Evolutionary conservation across 1,140 invertebrate species (phyloP).

Genomic region (Apis cerana): DNA sequence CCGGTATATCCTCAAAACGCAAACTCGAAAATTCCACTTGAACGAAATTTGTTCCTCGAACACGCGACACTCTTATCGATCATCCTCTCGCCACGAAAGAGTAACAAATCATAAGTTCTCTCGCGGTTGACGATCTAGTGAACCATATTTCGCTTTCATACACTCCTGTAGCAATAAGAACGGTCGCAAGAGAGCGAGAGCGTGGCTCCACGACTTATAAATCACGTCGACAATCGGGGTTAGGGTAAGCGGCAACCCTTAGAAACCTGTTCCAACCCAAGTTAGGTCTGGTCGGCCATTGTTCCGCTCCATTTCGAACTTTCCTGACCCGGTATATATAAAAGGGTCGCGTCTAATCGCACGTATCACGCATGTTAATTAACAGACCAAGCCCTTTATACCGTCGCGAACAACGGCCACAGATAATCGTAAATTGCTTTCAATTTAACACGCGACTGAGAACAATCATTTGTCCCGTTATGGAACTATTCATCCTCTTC

Average conservation of each 20-base stretch:
- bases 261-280: conserved; percentile 44
- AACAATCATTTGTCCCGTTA: conserved; percentile 31
- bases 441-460: conserved; percentile 36
- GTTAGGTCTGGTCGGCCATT: conserved; percentile 37
- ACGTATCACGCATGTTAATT: conserved; percentile 54
- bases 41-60: too few species aligned
- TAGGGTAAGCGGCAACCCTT: conserved; percentile 43
- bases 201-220: conserved; percentile 46
- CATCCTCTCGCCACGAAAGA: neutral
- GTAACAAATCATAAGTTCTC: conserved; percentile 14
- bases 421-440: conserved; percentile 46
- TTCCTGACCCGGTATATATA: conserved; percentile 46
- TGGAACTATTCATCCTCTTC: neutral
- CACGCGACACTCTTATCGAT: too few species aligned
- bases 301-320: conserved; percentile 52
- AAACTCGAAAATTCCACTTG: neutral
- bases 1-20: too few species aligned
- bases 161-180: neutral
- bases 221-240: conserved; percentile 54
- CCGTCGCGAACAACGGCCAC: conserved; percentile 34
- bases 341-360: conserved; percentile 48
- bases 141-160: conserved; percentile 43
- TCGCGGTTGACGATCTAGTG: neutral
- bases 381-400: conserved; percentile 32
- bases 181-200: neutral